phyloP scores from a whole-genome alignment of 2,888 invertebrate species.

The Halictus quadricinctus region DNA sequence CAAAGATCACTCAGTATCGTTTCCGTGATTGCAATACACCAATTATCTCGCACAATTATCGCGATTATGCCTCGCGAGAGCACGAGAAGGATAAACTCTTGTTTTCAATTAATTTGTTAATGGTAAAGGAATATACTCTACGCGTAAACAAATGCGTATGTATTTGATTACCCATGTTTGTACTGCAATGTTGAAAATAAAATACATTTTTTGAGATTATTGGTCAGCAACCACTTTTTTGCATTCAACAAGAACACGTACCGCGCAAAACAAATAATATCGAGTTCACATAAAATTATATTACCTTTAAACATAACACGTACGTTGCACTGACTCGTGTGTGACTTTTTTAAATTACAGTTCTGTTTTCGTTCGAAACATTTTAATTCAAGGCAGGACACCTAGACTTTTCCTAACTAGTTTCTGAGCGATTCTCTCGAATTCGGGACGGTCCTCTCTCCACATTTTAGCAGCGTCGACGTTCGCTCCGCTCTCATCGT shows the following conservation, averaged over 20 bases:
- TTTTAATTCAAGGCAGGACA: constrained; percentile 83
- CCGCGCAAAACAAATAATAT: constrained; percentile 1
- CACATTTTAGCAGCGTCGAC: constrained; percentile 99
- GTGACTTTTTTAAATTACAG: constrained; percentile 40
- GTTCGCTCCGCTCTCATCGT: constrained; percentile 99
- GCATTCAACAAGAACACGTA: not conserved
- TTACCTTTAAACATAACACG: constrained; percentile 35
- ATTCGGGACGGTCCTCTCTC: constrained; percentile 97
- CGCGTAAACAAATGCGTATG: constrained; percentile 72
- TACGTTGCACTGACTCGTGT: constrained; percentile 22
- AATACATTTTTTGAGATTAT: constrained; percentile 73
- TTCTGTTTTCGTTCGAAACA: constrained; percentile 12
- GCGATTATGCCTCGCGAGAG: constrained; percentile 34
- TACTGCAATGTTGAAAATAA: constrained; percentile 78
- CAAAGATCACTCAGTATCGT: constrained; percentile 4
- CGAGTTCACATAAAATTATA: constrained; percentile 51
- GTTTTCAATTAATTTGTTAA: constrained; percentile 51
- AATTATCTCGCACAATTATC: not conserved
- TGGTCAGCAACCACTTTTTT: not conserved
- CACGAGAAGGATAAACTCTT: constrained; percentile 48
- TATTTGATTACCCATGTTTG: constrained; percentile 77
- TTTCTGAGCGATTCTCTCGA: constrained; percentile 95
- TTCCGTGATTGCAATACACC: constrained; percentile 19
- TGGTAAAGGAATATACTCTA: constrained; percentile 67
- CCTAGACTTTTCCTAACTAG: constrained; percentile 96